phyloP scores from a whole-genome alignment of 2,888 invertebrate genomes.

The Geotrupes spiniger region DNA sequence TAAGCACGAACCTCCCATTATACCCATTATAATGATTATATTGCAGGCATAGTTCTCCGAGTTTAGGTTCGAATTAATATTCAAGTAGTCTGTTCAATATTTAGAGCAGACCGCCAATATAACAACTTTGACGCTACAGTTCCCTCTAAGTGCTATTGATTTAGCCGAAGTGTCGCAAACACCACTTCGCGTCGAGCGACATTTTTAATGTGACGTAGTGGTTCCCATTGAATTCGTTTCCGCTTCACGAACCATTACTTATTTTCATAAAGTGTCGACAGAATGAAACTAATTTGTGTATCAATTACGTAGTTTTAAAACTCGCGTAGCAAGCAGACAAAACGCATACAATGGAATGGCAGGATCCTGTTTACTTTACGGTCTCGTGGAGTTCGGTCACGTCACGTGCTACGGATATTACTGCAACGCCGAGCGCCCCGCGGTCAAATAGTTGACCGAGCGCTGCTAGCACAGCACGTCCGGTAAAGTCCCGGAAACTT shows the following conservation, averaged over 20 bases:
- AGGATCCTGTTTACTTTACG: conserved; percentile 15
- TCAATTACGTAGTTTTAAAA: no score
- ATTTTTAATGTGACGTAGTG: no score
- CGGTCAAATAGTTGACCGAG: conserved; percentile 29
- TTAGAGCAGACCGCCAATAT: neutral
- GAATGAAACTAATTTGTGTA: no score
- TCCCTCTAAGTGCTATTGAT: neutral
- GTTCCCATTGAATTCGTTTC: no score
- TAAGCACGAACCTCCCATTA: conserved; percentile 2
- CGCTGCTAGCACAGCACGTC: no score
- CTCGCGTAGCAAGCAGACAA: no score
- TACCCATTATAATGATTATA: conserved; percentile 5
- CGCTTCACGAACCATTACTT: no score
- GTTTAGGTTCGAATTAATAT: conserved; percentile 4
- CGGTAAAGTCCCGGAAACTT: no score
- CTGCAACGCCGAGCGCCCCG: conserved; percentile 31
- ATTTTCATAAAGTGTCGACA: no score
- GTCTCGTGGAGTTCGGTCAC: conserved; percentile 22
- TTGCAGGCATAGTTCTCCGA: conserved; percentile 1
- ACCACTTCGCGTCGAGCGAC: neutral
- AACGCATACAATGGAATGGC: no score
- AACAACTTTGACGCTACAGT: neutral
- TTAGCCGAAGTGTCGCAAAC: no score
- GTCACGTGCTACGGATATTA: conserved; percentile 33
- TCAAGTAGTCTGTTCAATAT: conserved; percentile 3